Percentiles rank a stretch among this genome's conserved stretches.
Conservation (phyloP, 2,797 vertebrate genomes). For the Anabacerthia variegaticeps region DNA sequence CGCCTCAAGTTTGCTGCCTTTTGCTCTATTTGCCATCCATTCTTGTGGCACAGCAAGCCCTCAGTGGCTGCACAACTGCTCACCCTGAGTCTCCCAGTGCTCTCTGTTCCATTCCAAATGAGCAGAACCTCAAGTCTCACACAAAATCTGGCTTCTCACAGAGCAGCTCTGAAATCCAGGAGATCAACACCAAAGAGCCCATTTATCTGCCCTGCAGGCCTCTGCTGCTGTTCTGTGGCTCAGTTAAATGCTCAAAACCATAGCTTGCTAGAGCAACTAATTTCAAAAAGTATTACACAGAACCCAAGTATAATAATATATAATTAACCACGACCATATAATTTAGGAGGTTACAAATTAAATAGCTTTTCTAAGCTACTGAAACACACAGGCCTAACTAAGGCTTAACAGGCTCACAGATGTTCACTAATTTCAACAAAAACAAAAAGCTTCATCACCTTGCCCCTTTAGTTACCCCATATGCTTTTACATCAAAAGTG, state of each 20-base stretch:
- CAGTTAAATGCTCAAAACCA: fast-evolving
- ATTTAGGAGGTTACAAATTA: background rate
- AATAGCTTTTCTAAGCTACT: background rate
- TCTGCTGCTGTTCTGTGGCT: background rate
- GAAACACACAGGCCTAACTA: background rate
- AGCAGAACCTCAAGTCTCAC: background rate
- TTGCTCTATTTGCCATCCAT: background rate
- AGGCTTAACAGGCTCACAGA: background rate
- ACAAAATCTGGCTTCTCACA: background rate
- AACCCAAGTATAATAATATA: background rate
- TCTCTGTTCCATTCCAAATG: background rate
- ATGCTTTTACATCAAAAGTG: background rate
- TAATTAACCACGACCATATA: background rate
- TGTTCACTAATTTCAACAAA: background rate
- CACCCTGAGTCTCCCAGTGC: background rate
- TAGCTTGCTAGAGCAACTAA: background rate
- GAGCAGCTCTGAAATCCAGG: background rate
- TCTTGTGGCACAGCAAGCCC: background rate
- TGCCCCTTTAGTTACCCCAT: background rate
- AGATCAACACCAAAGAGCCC: background rate
- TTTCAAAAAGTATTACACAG: background rate
- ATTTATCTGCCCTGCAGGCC: background rate
- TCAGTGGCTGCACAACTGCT: background rate
- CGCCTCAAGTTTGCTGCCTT: background rate
- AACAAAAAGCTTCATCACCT: background rate